Base-by-base conservation (phyloP, 2,113 vertebrate species). In the Periophthalmus modestus region DNA sequence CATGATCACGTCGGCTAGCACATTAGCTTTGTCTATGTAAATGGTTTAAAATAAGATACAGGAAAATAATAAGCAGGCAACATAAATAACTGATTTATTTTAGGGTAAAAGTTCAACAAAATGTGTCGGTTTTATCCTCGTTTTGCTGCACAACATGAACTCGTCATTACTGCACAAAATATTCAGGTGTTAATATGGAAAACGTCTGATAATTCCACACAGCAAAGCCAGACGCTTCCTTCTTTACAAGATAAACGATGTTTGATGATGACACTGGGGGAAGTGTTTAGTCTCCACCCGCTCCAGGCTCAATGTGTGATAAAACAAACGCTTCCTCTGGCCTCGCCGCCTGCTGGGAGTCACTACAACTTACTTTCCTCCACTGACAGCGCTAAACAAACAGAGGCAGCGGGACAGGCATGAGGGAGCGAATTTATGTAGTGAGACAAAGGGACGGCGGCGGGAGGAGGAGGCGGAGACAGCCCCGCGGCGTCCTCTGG, bases 341-440 rank as follows among this genome's bases (percentile, higher is more conserved):
- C 80, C 71, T 1, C 39, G 24, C 78, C 43, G n/a, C 77, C 85
- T 67, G 23, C 70, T 23, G 83, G 78, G 71, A 82, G 77, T 79
- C 77, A 12, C 68, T 55, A 58, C 74, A 84, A 90, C 79, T 81
- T 83, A 78, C 82, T 88, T 82, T n/a, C 68, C 72, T 79, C 78
- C 83, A 85, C 82, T 58, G 66, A 61, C 59, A 21, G 82, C 78
- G 77, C 84, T 79, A 77, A 85, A 85, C 79, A 89, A 88, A 89
- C 85, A 89, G 36, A 83, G 81, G 79, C 86, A 87, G 88, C 81
- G 68, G 84, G 80, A 84, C 63, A 18, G 79, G 80, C 84, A 89
- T 85, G 79, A 85, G 72, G 75, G 79, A 85, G 78, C 77, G 66
- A 82, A 87, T 92, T 74, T 87, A 84, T 86, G 84, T 87, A 71